These are phyloP conservation scores for Synchiropus splendidus DNA, from an alignment of 2,113 vertebrate genomes.

Conservation along the genomic window DNA sequence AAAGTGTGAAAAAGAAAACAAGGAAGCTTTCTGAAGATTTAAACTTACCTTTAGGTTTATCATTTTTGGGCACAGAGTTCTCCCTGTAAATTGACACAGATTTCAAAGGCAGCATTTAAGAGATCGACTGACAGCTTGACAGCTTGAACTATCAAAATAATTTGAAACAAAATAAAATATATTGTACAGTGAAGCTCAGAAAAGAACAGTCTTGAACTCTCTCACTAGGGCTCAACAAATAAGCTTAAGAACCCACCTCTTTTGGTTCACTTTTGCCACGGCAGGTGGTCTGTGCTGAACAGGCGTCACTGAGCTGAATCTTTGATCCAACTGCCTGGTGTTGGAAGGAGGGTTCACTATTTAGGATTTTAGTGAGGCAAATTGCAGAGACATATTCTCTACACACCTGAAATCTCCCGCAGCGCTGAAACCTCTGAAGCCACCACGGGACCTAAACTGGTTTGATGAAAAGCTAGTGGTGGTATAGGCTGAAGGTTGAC, in stretches of 20 bases:
- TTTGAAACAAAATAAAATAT: too few species aligned
- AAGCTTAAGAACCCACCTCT: conserved; percentile 46
- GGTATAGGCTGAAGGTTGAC: conserved; percentile 69
- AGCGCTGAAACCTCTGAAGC: conserved; percentile 28
- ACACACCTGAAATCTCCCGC: conserved; percentile 40
- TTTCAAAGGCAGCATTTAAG: too few species aligned
- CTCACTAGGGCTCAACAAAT: too few species aligned
- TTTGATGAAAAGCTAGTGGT: conserved; percentile 11
- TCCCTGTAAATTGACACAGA: too few species aligned
- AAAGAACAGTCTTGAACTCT: too few species aligned
- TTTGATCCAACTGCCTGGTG: conserved; percentile 40
- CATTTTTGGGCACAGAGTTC: too few species aligned
- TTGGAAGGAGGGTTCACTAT: not conserved
- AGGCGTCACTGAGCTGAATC: conserved; percentile 18
- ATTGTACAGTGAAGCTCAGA: too few species aligned
- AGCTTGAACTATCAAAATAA: too few species aligned
- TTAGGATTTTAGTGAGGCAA: not conserved
- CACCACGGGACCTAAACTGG: conserved; percentile 20
- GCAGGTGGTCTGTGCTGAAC: conserved; percentile 39
- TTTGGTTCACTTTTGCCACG: conserved; percentile 32
- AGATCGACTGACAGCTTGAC: too few species aligned
- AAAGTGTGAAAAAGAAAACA: too few species aligned
- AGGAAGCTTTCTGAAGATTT: too few species aligned
- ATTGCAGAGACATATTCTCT: not conserved
- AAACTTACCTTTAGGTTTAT: too few species aligned